These are phyloP conservation scores for Gila robusta DNA, from an alignment of 2,797 vertebrate species.

Conservation along the genomic window DNA sequence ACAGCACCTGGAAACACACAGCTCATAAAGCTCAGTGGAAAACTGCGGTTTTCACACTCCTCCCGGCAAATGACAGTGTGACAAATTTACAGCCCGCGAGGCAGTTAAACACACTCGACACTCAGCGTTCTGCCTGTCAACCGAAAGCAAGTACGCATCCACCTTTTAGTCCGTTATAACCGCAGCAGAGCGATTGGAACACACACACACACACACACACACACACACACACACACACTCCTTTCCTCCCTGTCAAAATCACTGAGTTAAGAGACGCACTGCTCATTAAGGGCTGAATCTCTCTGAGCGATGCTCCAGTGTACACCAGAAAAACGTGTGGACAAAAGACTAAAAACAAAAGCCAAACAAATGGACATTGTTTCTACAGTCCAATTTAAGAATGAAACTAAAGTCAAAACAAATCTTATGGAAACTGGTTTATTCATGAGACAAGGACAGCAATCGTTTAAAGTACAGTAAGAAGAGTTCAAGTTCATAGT, in stretches of 20 bases:
- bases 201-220: background rate
- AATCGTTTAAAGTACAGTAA: background rate
- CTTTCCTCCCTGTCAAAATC: slow-evolving; percentile 48
- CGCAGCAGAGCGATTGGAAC: slow-evolving; percentile 20
- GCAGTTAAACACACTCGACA: slow-evolving; percentile 55
- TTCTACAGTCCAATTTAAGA: background rate
- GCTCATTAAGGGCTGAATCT: slow-evolving; percentile 38
- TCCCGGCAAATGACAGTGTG: slow-evolving; percentile 69
- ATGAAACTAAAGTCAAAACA: background rate
- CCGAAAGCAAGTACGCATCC: slow-evolving; percentile 38
- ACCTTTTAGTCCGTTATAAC: slow-evolving; percentile 57
- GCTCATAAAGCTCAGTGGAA: slow-evolving; percentile 78
- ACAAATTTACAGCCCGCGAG: slow-evolving; percentile 78
- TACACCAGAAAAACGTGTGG: background rate
- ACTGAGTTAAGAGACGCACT: slow-evolving; percentile 28
- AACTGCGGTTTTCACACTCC: slow-evolving; percentile 79
- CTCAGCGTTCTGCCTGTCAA: slow-evolving; percentile 44
- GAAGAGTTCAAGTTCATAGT: background rate
- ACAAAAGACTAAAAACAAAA: background rate
- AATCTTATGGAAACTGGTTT: background rate
- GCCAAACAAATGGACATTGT: background rate
- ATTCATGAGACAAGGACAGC: background rate
- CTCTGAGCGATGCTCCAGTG: background rate
- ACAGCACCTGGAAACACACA: slow-evolving; percentile 73
- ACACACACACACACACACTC: background rate